Evolutionary conservation across 2,113 vertebrate species (phyloP).

Genomic region (Eidolon helvum): DNA sequence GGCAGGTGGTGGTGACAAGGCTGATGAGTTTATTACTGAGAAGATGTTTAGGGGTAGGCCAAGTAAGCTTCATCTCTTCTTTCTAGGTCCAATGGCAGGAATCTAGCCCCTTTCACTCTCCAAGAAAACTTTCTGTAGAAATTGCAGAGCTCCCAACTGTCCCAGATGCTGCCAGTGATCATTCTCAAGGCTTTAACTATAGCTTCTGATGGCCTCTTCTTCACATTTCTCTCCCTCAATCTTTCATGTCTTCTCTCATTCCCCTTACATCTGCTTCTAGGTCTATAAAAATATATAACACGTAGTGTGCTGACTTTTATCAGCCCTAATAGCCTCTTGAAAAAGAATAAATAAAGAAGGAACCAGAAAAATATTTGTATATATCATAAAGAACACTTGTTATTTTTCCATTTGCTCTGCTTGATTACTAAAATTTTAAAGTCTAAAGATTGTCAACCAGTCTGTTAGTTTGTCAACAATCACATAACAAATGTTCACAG

Average conservation of each 20-base stretch:
- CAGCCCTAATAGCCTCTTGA: background rate
- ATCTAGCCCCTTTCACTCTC: background rate
- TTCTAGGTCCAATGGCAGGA: background rate
- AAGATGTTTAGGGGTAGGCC: background rate
- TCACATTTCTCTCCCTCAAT: background rate
- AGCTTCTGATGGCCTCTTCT: background rate
- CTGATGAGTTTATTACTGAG: background rate
- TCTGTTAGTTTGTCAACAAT: background rate
- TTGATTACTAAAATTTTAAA: constrained; percentile 9
- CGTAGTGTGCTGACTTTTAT: background rate
- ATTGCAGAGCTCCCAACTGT: background rate
- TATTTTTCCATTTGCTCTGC: background rate
- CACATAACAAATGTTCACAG: background rate
- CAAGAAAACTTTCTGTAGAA: background rate
- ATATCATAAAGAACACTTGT: background rate
- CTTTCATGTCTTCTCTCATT: background rate
- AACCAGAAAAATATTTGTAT: background rate
- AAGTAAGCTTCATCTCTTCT: background rate
- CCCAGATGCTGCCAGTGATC: too few species aligned
- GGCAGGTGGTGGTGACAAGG: background rate
- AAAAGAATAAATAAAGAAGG: background rate
- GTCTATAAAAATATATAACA: background rate
- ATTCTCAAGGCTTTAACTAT: background rate
- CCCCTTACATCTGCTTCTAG: background rate
- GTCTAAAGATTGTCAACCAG: background rate